Percentiles rank a stretch among this genome's conserved stretches.
phyloP scores from a whole-genome alignment of 2,797 vertebrate species.

The Scomberomorus guttatus region DNA sequence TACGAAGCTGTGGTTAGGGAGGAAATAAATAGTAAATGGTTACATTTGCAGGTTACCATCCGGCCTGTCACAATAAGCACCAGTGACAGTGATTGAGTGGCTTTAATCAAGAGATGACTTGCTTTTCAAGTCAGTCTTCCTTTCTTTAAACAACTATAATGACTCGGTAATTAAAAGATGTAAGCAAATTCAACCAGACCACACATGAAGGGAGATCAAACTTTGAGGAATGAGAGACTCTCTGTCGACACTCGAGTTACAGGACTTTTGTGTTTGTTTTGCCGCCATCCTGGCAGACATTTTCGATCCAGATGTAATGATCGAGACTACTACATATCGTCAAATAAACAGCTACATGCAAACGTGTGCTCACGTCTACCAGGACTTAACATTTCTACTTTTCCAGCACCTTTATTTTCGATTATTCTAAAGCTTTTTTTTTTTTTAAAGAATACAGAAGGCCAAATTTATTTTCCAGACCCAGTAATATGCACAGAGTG shows the following conservation, averaged over 20 bases:
- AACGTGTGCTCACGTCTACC: neutral
- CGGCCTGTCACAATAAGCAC: slow-evolving; percentile 30
- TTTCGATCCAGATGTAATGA: slow-evolving; percentile 5
- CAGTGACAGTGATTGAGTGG: slow-evolving; percentile 22
- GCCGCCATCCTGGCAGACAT: neutral
- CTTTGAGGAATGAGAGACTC: slow-evolving; percentile 23
- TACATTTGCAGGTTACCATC: slow-evolving; percentile 35
- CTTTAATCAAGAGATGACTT: slow-evolving; percentile 38
- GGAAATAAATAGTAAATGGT: slow-evolving; percentile 26
- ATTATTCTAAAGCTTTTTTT: neutral
- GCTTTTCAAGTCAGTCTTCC: slow-evolving; percentile 26
- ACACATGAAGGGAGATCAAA: slow-evolving; percentile 26
- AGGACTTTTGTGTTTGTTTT: neutral
- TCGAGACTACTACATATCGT: neutral
- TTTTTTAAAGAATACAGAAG: neutral
- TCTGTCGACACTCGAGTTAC: neutral
- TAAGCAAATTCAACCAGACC: slow-evolving; percentile 41
- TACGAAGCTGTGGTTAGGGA: slow-evolving; percentile 87
- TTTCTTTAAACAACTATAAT: slow-evolving; percentile 53
- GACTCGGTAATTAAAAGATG: slow-evolving; percentile 9
- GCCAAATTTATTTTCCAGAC: slow-evolving; percentile 11
- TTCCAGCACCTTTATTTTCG: slow-evolving; percentile 10
- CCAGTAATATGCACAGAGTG: slow-evolving; percentile 15
- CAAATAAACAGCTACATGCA: neutral
- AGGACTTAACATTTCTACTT: neutral